A percentile compares a stretch with the other conserved stretches of the same genome.
Evolutionary conservation across 23 tunicate genomes (phyloP).

Genomic region (Diplosoma virens): DNA sequence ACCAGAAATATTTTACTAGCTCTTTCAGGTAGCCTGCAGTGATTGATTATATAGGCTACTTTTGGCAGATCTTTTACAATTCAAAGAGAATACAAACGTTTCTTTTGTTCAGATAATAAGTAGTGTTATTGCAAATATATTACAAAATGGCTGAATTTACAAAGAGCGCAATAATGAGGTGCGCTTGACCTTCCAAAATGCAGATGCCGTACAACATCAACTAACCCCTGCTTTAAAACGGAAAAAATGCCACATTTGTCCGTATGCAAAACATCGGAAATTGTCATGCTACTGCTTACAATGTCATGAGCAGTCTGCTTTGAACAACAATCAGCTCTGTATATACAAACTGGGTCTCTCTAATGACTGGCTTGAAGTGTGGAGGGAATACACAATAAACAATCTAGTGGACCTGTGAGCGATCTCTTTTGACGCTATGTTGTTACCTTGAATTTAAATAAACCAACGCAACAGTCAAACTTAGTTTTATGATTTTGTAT

Average conservation of each 20-base stretch:
- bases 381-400: not conserved
- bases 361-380: not conserved
- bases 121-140: too few relatives aligned
- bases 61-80: too few relatives aligned
- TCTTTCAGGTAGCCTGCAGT: too few relatives aligned
- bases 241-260: too few relatives aligned
- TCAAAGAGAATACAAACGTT: too few relatives aligned
- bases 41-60: too few relatives aligned
- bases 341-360: not conserved
- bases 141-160: too few relatives aligned
- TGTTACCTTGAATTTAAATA: not conserved
- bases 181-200: not conserved
- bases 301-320: not conserved
- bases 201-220: not conserved
- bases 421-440: not conserved
- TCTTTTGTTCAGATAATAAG: too few relatives aligned
- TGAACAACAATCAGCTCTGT: too few relatives aligned
- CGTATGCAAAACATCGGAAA: not conserved
- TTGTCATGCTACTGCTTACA: constrained; percentile 11
- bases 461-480: not conserved
- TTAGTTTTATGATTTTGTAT: constrained; percentile 6
- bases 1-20: too few relatives aligned
- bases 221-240: not conserved
- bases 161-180: too few relatives aligned
- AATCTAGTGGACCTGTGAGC: not conserved